Evolutionary conservation across 1,140 invertebrate species (phyloP).

Genomic region (Euschistus heros): DNA sequence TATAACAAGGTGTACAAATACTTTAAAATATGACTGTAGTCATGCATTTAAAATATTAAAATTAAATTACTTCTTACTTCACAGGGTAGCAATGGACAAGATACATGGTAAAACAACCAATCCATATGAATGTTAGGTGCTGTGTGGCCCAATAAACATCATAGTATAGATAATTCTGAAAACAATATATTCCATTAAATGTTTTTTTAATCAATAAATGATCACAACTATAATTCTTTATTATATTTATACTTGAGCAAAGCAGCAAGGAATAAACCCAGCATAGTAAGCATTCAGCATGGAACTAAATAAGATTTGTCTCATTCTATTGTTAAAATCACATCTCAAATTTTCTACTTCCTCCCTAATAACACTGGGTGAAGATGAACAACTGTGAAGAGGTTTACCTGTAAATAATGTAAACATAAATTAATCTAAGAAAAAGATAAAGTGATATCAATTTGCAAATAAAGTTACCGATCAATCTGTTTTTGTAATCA

Average conservation of each 20-base stretch:
- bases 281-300: conserved; percentile 83
- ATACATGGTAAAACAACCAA: conserved; percentile 71
- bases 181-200: conserved; percentile 34
- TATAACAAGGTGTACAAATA: too few species aligned
- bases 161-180: conserved; percentile 70
- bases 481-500: conserved; percentile 34
- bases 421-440: not conserved
- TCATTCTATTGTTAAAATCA: conserved; percentile 81
- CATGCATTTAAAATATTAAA: too few species aligned
- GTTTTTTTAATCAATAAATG: too few species aligned
- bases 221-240: too few species aligned
- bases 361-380: conserved; percentile 57
- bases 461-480: conserved; percentile 8
- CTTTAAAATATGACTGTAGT: too few species aligned
- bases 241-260: conserved; percentile 64
- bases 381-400: conserved; percentile 59
- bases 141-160: conserved; percentile 73
- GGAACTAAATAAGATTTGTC: conserved; percentile 82
- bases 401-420: conserved; percentile 37
- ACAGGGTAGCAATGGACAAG: conserved; percentile 64
- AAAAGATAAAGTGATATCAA: not conserved
- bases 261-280: conserved; percentile 79
- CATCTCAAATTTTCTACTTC: conserved; percentile 74
- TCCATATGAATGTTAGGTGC: conserved; percentile 69
- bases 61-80: conserved; percentile 34